Evolutionary conservation across 2,113 vertebrate genomes (phyloP), one percentile per base, ranked within the genome.

Genomic region (Siniperca chuatsi): DNA sequence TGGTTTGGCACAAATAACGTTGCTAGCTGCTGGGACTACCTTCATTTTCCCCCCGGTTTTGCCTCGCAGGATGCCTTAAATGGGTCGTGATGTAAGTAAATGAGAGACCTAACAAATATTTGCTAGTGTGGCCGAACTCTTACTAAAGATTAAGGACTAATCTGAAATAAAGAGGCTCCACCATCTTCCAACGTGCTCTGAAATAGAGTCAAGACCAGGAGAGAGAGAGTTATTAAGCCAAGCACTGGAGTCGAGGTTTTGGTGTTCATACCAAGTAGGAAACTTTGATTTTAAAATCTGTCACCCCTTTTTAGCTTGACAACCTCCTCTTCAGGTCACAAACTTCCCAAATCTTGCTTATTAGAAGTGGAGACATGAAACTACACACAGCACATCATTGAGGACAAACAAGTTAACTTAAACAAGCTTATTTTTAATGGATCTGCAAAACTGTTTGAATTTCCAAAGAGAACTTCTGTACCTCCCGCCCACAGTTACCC

Each of bases 391-490:
- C 23, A 90, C 79, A 91, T 72, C 71, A 94, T 72, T 81, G 83
- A 93, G 66, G 91, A 93, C 93, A 93, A 92, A 93, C 91, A 92
- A 91, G 78, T 90, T 95, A 95, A 96, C 95, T 96, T 96, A 96
- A 95, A 95, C 95, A 96, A 96, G 95, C 94, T 95, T 94, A 93
- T 94, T 95, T 96, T 96, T 96, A 96, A 96, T 96, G 95, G 95
- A 95, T 96, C 94, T 96, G 95, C 95, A 96, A 96, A 96, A 96
- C 88, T 92, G 94, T 95, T 94, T 95, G 95, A 96, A 95, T 95
- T 95, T 96, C 94, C 94, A 96, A 95, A 95, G 94, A 95, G 92
- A 95, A 94, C 90, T 89, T 89, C 80, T 92, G 91, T 92, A 92
- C 91, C 91, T 91, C 94, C 94, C 85, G 76, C 93, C 93, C 94